Evolutionary conservation across 2,888 invertebrate species (phyloP), one percentile per base, ranked within the genome.

Genomic region (Leptothorax acervorum): DNA sequence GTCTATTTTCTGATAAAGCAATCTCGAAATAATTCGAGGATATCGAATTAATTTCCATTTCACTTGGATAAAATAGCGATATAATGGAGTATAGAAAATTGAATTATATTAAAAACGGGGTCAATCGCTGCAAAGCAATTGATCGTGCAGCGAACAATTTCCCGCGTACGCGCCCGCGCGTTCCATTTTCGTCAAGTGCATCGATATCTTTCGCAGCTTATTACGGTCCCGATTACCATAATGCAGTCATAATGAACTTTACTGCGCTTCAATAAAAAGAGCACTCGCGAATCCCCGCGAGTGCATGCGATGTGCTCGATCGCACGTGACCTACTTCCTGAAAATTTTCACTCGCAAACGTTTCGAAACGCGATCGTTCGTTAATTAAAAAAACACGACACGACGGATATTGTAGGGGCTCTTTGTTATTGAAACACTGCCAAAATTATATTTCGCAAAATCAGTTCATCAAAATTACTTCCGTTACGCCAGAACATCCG

Each of bases 371-470:
- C 85, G 82, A 85, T 71, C 51, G 74, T 75, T 42, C 66, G 85
- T 92, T 91, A 91, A 91, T 91, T 92, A 88, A 90, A 91, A 35
- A 90, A 23, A 15, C 39, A 65, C 65, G 42, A 73, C 83, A 85
- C 62, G 71, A 63, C 70, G 65, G 23, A 60, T 48, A 74, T 55
- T 65, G 62, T 75, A 76, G 82, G 65, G 66, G 39, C 31, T 79
- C 51, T 83, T 85, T 75, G 86, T 86, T 89, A 87, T 88, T 92
- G 91, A 91, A 91, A 89, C 85, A 85, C 86, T 91, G 92, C 88
- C 87, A 89, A 90, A 73, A 89, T 89, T 88, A 83, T 87, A 86
- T 89, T 89, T 75, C 79, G 83, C 65, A 81, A 73, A 65, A 79
- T 57, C 57, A 63, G 18, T 5, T 68, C 31, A 42, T 63, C 73